Base-by-base conservation (phyloP, 2,113 vertebrate genomes). In the Urocitellus parryii region DNA sequence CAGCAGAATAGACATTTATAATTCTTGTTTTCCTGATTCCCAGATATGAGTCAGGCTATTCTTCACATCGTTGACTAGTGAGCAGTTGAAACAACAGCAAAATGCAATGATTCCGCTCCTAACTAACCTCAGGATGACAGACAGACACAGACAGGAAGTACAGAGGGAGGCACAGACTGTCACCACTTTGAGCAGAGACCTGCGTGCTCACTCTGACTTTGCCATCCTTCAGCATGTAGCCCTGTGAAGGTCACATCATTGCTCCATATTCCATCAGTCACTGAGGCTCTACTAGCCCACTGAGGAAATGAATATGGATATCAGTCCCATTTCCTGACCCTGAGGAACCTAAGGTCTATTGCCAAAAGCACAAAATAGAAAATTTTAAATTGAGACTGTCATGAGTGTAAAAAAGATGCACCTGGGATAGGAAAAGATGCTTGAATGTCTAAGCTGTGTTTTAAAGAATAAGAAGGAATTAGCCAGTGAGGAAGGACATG, bases 1-100 rank as follows among this genome's bases (percentile, higher is more conserved):
- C 45, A 79, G 4, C 5, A 83, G 51, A 68, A 79, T 45, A 87
- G 42, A 4, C n/a, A 34, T 86, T 65, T 48, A 58, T 14, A 48
- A 9, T 85, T 88, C 45, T 78, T 24, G n/a, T 88, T 96, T 96
- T 68, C 45, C 48, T 77, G 42, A 48, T 81, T 93, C 29, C 9
- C 7, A 39, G 85, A 79, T 25, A 80, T 8, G 20, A 39, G 8
- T 88, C 13, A 39, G 73, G 29, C n/a, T 73, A 0, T 67, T 89
- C 34, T 78, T 85, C 81, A 93, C 0, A 39, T 56, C 20, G 42
- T 88, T 85, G 24, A 68, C 24, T 91, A 79, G 45, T 4, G 7
- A 80, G 17, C 22, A 72, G 11, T 8, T 13, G 27, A 42, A 91
- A 37, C 16, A 45, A 77, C 8, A 61, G 10, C 17, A 42, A n/a